phyloP scores from a whole-genome alignment of 2,888 invertebrate genomes.

The Tanytarsus gracilentus region DNA sequence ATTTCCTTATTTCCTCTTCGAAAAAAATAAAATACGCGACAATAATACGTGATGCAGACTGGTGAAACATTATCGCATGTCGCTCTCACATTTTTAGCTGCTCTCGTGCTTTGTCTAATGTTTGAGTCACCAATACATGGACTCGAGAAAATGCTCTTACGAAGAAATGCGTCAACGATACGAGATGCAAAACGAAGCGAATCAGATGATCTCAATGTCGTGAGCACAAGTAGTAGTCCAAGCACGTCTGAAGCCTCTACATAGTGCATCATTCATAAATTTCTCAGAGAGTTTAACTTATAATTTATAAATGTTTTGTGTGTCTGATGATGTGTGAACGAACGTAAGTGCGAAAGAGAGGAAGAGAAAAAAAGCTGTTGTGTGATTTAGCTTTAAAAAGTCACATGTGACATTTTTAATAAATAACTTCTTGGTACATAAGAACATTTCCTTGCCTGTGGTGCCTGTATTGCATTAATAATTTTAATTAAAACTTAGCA shows the following conservation, averaged over 20 bases:
- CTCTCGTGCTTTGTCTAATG: slow-evolving; percentile 53
- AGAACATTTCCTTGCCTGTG: background rate
- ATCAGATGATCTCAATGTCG: slow-evolving; percentile 12
- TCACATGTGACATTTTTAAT: too few species aligned
- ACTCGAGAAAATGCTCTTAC: slow-evolving; percentile 57
- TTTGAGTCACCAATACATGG: slow-evolving; percentile 66
- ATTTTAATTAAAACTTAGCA: too few species aligned
- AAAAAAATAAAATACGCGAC: background rate
- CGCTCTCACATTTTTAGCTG: slow-evolving; percentile 52
- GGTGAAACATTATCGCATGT: slow-evolving; percentile 51
- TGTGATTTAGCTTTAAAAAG: too few species aligned
- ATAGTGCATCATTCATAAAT: background rate
- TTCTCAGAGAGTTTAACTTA: too few species aligned
- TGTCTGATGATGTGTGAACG: too few species aligned
- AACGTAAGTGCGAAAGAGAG: too few species aligned
- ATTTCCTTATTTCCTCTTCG: too few species aligned
- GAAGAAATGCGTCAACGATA: slow-evolving; percentile 44
- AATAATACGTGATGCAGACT: slow-evolving; percentile 43
- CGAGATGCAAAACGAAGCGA: background rate
- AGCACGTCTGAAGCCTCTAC: slow-evolving; percentile 15
- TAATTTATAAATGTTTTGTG: too few species aligned
- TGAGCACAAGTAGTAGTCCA: background rate
- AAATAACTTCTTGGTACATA: background rate
- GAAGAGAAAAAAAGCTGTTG: too few species aligned
- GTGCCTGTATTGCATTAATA: background rate